Evolutionary conservation across 64 coral and sea anemone species (phyloP).

Genomic region (Stichodactyla mertensii): DNA sequence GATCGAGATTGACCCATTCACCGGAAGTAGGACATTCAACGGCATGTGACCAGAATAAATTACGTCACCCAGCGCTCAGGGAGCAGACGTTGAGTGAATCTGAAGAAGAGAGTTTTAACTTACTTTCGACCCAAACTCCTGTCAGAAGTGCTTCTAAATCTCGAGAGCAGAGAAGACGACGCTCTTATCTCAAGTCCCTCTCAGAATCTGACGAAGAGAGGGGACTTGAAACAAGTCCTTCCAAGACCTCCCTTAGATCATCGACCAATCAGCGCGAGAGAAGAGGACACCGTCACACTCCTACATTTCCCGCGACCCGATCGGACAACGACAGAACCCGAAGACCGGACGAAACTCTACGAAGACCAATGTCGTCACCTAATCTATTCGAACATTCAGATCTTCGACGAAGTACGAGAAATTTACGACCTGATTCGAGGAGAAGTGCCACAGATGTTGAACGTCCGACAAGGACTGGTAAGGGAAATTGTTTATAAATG

Average conservation of each 20-base stretch:
- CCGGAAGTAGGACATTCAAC: conserved; percentile 38
- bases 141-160: conserved; percentile 39
- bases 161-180: conserved; percentile 46
- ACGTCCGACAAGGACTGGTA: not conserved
- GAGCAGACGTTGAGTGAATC: conserved; percentile 71
- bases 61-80: conserved; percentile 27
- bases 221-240: conserved; percentile 41
- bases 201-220: conserved; percentile 87
- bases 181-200: conserved; percentile 61
- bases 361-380: conserved; percentile 62
- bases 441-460: not conserved
- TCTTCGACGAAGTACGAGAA: not conserved
- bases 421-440: conserved; percentile 13
- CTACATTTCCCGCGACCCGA: conserved; percentile 33
- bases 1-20: conserved; percentile 62
- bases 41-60: conserved; percentile 34
- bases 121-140: conserved; percentile 23
- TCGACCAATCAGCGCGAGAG: conserved; percentile 61
- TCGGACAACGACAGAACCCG: conserved; percentile 57
- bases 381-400: conserved; percentile 40
- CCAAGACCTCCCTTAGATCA: conserved; percentile 33
- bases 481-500: not conserved
- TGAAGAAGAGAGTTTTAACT: conserved; percentile 49
- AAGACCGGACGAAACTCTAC: conserved; percentile 47
- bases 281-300: conserved; percentile 60